Evolutionary conservation across 2,113 vertebrate species (phyloP), one percentile per base, ranked within the genome.

Genomic region (Grantiella picta): DNA sequence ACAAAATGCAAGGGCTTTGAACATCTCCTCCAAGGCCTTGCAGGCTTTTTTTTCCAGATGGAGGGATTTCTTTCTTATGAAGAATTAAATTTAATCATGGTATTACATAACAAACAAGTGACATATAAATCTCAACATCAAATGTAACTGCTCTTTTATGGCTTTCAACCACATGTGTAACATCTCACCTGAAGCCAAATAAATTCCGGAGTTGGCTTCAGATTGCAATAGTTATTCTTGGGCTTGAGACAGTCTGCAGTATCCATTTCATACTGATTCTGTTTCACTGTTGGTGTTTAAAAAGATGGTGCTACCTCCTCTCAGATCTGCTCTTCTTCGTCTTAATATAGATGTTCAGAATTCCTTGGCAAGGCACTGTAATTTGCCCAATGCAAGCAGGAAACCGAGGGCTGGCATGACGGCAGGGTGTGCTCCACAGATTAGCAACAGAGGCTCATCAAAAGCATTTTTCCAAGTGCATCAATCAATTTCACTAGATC

Each of bases 161-260:
- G 80, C 25, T 23, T 64, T 85, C 1, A 4, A 65, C 71, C 86
- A 75, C 86, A 31, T 9, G 16, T 49, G 49, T 29, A 83, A 54
- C 40, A 72, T 44, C 72, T 94, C 79, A 69, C 57, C 83, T 92
- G 78, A 91, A 92, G 81, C 53, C 86, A 95, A 84, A 81, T 42
- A 68, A 91, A n/a, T 38, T 81, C 44, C 59, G 28, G 27, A 92
- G 42, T 7, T 86, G 72, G 44, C 15, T 68, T 78, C n/a, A 33
- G 52, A 83, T 29, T 75, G 33, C 60, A 71, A 22, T 19, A 64
- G 52, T 69, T 94, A 36, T 70, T 75, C 49, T 33, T 66, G 53
- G 35, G 33, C 45, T 79, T 82, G 82, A 78, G 64, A 28, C 10
- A 64, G 31, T 20, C 44, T 40, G 25, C 22, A 64, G 29, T 35